Percentiles rank a stretch among this genome's conserved stretches.
Evolutionary conservation across 2,888 invertebrate genomes (phyloP).

Genomic region (Gari tellinella): DNA sequence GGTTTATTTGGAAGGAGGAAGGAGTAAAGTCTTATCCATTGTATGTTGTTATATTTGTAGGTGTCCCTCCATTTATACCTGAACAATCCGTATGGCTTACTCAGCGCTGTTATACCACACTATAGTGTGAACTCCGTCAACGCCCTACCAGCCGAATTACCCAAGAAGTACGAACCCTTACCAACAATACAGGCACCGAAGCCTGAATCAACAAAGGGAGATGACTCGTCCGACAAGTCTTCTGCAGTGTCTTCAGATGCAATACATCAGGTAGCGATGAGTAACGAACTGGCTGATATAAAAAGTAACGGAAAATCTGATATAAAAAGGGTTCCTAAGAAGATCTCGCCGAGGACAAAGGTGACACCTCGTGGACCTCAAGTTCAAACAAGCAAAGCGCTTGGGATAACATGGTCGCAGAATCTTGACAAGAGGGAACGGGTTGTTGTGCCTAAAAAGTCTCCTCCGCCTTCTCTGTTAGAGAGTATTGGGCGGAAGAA

Average conservation of each 20-base stretch:
- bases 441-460: not conserved
- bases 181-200: not conserved
- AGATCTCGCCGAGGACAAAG: conserved; percentile 2
- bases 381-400: conserved; percentile 14
- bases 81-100: conserved; percentile 50
- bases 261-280: too few relatives aligned
- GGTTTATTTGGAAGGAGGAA: too few relatives aligned
- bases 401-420: conserved; percentile 48
- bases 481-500: conserved; percentile 24
- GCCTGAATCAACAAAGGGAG: not conserved
- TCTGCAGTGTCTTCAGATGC: not conserved
- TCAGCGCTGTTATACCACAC: conserved; percentile 41
- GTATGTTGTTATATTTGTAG: conserved; percentile 23
- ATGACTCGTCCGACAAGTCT: not conserved
- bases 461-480: conserved; percentile 30
- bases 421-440: conserved; percentile 15
- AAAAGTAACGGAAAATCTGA: not conserved
- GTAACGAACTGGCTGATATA: too few relatives aligned
- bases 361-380: conserved; percentile 1
- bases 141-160: not conserved
- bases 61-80: conserved; percentile 51
- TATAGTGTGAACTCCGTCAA: conserved; percentile 20
- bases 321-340: not conserved
- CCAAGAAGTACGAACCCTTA: not conserved
- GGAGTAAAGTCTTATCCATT: too few relatives aligned